These are phyloP conservation scores for Clepsis dumicolana DNA, from an alignment of 2,888 invertebrate species.

Conservation along the genomic window DNA sequence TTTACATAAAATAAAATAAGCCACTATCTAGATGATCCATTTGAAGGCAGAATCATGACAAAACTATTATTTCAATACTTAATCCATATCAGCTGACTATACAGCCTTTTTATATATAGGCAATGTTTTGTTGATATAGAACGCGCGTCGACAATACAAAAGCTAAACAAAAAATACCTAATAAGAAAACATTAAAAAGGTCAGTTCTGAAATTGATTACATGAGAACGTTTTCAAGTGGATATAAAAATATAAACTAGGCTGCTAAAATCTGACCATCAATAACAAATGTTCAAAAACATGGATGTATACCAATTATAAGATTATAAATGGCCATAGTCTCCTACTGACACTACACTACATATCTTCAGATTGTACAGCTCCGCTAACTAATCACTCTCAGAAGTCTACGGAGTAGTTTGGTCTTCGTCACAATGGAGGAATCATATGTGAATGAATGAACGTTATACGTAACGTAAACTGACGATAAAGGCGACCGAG, in stretches of 20 bases:
- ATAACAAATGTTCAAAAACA: slow-evolving; percentile 24
- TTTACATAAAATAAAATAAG: neutral
- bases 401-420: neutral
- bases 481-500: neutral
- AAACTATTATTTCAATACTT: slow-evolving; percentile 19
- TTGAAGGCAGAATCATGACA: neutral
- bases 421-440: neutral
- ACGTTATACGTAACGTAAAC: neutral
- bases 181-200: slow-evolving; percentile 34
- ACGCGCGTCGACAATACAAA: slow-evolving; percentile 27
- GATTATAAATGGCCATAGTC: neutral
- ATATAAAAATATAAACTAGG: slow-evolving; percentile 29
- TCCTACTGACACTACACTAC: neutral
- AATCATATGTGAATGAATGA: neutral
- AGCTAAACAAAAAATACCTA: slow-evolving; percentile 31
- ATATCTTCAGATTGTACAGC: slow-evolving; percentile 13
- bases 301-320: slow-evolving; percentile 1
- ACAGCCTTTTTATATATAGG: slow-evolving; percentile 3
- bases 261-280: slow-evolving; percentile 7
- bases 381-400: slow-evolving; percentile 16
- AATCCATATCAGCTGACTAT: slow-evolving; percentile 23
- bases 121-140: slow-evolving; percentile 19
- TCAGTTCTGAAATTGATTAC: slow-evolving; percentile 35
- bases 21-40: neutral
- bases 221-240: slow-evolving; percentile 22